Evolutionary conservation across 2,797 vertebrate species (phyloP), one percentile per base, ranked within the genome.

Genomic region (Acanthopagrus latus): DNA sequence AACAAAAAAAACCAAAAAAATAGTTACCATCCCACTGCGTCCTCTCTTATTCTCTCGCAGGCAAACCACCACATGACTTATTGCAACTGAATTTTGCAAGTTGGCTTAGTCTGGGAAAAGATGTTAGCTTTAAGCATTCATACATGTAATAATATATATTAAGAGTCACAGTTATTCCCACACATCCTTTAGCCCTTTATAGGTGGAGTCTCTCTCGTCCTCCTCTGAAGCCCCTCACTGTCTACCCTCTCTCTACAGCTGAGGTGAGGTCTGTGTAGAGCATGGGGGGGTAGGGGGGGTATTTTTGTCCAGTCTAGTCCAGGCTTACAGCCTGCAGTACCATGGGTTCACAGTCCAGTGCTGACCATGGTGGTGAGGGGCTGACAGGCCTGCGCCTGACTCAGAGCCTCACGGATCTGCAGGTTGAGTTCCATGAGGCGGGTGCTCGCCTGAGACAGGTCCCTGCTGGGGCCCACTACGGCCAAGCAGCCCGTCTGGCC

Each of bases 351-450:
- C 94, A 97, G 96, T 92, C 97, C 97, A 74, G 97, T 96, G 95
- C 96, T 96, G 90, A 95, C 91, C 84, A 95, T 88, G 67, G 92
- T 89, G 64, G 66, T 60, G 68, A 88, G 89, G 21, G 69, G 65
- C 68, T 86, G 96, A 89, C 91, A 94, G 5, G 96, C 95, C 73
- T 98, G 98, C 52, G 96, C 96, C 91, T 91, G 92, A 78, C 97
- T 97, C 70, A 99, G 94, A 59, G 97, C 97, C 93, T 98, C 96
- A 4, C 97, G 94, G 83, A 99, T 99, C 95, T 99, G 97, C 70
- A 99, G 95, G 86, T 99, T 99, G 60, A 99, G 96, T 91, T 99
- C 97, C 97, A 98, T 99, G 88, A 99, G 94, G 86, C 97, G 98
- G 64, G 94, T 91, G 93, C 94, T 97, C 67, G 97, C 98, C 93